Evolutionary conservation across 2,113 vertebrate species (phyloP).

Genomic region (Nothoprocta perdicaria): DNA sequence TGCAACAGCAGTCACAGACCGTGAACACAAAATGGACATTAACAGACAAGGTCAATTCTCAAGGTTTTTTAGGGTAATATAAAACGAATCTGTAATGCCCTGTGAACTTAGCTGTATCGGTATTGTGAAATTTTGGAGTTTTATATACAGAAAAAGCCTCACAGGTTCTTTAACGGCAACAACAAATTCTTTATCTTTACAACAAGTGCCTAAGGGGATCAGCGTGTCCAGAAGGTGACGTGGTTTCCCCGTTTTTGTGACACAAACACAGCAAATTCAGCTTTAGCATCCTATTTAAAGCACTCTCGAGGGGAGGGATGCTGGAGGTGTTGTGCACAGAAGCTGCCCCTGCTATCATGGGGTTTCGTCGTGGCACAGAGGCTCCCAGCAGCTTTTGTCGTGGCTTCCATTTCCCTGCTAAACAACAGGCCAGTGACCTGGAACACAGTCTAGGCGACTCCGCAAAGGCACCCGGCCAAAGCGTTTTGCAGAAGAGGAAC

Average conservation of each 20-base stretch:
- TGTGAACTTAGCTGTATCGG: neutral
- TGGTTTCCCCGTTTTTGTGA: neutral
- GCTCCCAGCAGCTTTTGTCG: neutral
- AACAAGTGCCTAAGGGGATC: neutral
- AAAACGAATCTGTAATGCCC: neutral
- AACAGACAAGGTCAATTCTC: neutral
- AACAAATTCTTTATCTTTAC: neutral
- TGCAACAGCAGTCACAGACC: neutral
- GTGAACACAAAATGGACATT: neutral
- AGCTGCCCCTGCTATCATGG: neutral
- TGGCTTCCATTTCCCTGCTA: slow-evolving; percentile 19
- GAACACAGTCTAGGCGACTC: neutral
- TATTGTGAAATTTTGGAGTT: neutral
- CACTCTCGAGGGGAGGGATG: neutral
- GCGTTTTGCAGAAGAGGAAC: slow-evolving; percentile 58
- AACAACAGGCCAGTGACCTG: slow-evolving; percentile 38
- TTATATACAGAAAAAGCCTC: neutral
- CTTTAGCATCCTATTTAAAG: neutral
- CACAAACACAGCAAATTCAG: neutral
- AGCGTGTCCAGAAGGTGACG: neutral
- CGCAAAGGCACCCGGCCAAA: slow-evolving; percentile 48
- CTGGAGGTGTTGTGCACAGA: neutral
- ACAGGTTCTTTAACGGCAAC: neutral
- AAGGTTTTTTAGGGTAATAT: neutral
- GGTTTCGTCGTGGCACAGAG: neutral